Percentiles rank a stretch among this genome's conserved stretches.
phyloP scores from a whole-genome alignment of 2,113 vertebrate genomes.

The Cebidichthys violaceus region DNA sequence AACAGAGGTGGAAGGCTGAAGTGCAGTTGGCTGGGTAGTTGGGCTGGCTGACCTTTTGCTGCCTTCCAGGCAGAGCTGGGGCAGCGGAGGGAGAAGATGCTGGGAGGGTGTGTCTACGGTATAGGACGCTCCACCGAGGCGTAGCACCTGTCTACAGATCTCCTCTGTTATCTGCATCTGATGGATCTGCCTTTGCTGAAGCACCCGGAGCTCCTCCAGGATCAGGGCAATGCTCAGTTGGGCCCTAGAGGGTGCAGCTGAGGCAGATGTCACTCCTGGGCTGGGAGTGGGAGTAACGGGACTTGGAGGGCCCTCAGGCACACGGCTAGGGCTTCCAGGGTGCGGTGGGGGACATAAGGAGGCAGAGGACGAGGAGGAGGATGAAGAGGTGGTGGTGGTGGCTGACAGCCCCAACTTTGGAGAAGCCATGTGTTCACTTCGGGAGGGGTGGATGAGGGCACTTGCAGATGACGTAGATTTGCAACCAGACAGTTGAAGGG shows the following conservation, averaged over 20 bases:
- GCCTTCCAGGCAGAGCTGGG: constrained; percentile 82
- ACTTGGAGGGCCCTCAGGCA: constrained; percentile 86
- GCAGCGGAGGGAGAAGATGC: constrained; percentile 71
- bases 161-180: constrained; percentile 97
- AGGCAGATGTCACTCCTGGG: constrained; percentile 84
- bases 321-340: constrained; percentile 80
- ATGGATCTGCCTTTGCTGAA: constrained; percentile 93
- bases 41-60: constrained; percentile 66
- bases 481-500: constrained; percentile 26
- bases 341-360: constrained; percentile 81
- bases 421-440: constrained; percentile 80
- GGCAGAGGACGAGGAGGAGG: constrained; percentile 80
- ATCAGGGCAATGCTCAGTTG: constrained; percentile 86
- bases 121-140: constrained; percentile 85
- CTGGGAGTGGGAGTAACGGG: constrained; percentile 84
- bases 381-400: constrained; percentile 82
- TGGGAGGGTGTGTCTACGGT: constrained; percentile 79
- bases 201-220: constrained; percentile 90
- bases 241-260: constrained; percentile 78
- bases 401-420: constrained; percentile 85
- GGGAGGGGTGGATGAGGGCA: constrained; percentile 36
- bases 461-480: constrained; percentile 47
- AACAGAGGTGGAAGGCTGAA: constrained; percentile 71
- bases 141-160: constrained; percentile 92
- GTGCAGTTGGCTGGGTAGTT: constrained; percentile 44